phyloP scores from a whole-genome alignment of 2,888 invertebrate species.

The Dryobotodes eremita region DNA sequence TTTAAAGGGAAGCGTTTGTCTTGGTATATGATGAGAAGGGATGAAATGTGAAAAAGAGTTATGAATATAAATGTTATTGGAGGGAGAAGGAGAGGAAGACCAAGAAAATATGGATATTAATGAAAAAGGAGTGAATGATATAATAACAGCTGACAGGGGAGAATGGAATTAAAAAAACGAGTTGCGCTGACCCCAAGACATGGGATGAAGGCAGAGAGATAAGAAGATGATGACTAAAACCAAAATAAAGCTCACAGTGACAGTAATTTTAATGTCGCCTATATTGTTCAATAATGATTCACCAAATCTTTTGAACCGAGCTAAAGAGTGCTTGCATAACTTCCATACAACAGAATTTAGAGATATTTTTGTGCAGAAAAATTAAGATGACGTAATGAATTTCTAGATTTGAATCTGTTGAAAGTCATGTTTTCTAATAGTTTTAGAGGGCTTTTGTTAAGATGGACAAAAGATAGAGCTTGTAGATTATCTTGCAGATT shows the following conservation, averaged over 20 bases:
- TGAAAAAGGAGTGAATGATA: background rate
- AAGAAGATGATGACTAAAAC: background rate
- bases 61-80: background rate
- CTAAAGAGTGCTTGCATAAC: conserved; percentile 27
- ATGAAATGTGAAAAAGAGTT: background rate
- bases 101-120: background rate
- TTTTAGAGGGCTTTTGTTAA: conserved; percentile 33
- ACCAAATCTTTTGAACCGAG: background rate
- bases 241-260: background rate
- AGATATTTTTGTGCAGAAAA: conserved; percentile 24
- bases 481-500: conserved; percentile 23
- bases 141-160: background rate
- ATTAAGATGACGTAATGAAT: conserved; percentile 38
- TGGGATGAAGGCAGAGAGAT: background rate
- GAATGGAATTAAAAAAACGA: background rate
- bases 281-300: conserved; percentile 21
- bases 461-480: background rate
- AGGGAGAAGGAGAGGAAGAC: background rate
- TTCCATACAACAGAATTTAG: conserved; percentile 23
- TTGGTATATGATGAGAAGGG: background rate
- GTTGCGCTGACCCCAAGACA: background rate
- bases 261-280: background rate
- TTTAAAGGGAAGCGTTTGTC: background rate
- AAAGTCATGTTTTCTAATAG: conserved; percentile 43
- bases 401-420: conserved; percentile 54